These are phyloP conservation scores for Opisthocomus hoazin DNA, from an alignment of 2,113 vertebrate species.

Conservation along the genomic window DNA sequence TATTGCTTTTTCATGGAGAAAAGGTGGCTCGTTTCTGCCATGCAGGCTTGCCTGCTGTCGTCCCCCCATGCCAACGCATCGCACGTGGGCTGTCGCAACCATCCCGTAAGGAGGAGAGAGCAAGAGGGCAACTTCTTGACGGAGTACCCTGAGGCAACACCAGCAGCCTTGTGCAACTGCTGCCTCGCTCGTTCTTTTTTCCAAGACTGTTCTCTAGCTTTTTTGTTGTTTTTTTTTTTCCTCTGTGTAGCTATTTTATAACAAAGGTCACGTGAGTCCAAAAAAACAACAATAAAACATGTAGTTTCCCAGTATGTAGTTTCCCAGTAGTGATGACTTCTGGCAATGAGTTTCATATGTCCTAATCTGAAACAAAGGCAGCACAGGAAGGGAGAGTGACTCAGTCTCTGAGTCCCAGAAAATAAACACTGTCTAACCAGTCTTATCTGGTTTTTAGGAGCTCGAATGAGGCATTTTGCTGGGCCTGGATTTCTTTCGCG, in stretches of 20 bases:
- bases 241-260: not conserved
- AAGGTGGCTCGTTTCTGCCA: not conserved
- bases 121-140: not conserved
- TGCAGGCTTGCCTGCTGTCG: not conserved
- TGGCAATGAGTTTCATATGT: slow-evolving; percentile 22
- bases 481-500: not conserved
- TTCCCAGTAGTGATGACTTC: slow-evolving; percentile 37
- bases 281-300: slow-evolving; percentile 14
- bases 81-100: not conserved
- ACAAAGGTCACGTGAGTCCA: not conserved
- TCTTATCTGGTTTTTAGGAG: slow-evolving; percentile 17
- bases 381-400: slow-evolving; percentile 35
- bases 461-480: not conserved
- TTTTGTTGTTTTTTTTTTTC: not conserved
- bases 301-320: not conserved
- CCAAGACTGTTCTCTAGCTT: not conserved
- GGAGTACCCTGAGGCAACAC: not conserved
- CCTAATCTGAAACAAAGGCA: slow-evolving; percentile 50
- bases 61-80: not conserved
- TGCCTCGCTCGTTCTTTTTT: not conserved
- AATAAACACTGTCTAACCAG: slow-evolving; percentile 25
- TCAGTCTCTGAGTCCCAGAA: slow-evolving; percentile 19
- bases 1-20: not conserved
- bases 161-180: not conserved
- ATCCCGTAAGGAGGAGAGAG: not conserved